Percentiles rank a stretch among this genome's conserved stretches.
Conservation (phyloP, 2,888 invertebrate genomes). For the Deilephila elpenor region DNA sequence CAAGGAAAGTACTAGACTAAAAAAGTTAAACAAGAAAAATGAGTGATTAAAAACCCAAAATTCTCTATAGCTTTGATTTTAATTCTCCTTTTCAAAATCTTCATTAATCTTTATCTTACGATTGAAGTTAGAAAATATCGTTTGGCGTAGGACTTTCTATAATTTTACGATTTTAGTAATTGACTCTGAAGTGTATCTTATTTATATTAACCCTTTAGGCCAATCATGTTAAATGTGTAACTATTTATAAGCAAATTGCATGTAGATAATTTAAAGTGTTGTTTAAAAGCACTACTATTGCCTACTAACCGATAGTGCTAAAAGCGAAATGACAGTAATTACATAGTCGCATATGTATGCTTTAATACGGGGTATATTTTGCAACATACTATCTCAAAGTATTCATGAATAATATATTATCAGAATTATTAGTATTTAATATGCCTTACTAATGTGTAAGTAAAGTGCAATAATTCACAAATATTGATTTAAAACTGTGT, state of each 20-base stretch:
- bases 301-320: slow-evolving; percentile 20
- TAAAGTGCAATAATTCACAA: no score
- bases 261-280: slow-evolving; percentile 23
- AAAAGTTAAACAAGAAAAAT: no score
- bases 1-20: no score
- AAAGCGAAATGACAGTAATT: slow-evolving; percentile 29
- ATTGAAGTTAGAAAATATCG: no score
- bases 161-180: neutral
- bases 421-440: neutral
- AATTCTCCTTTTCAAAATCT: no score
- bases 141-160: no score
- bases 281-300: slow-evolving; percentile 15
- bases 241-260: slow-evolving; percentile 17
- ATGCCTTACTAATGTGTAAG: no score
- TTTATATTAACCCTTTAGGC: neutral
- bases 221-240: neutral
- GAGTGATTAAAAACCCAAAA: no score
- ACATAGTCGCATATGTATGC: neutral
- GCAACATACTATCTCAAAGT: neutral
- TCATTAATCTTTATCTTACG: no score
- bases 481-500: no score
- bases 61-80: no score
- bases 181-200: neutral
- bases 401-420: neutral
- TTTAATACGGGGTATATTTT: neutral